Evolutionary conservation across 2,888 invertebrate species (phyloP), one percentile per base, ranked within the genome.

Genomic region (Lamellibrachia columna): DNA sequence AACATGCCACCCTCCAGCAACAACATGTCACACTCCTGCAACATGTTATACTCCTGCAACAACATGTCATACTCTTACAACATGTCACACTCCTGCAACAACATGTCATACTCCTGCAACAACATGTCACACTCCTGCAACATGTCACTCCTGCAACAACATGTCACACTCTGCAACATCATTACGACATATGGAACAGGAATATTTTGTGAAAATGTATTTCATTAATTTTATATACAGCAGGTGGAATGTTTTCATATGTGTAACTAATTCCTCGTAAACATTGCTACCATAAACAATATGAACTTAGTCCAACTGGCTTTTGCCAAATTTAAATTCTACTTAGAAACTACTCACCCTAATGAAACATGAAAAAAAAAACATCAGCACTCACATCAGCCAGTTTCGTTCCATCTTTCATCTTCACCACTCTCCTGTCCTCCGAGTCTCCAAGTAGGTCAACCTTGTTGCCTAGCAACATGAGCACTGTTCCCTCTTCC

Each of bases 381-480:
- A 40, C 40, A 40, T 40, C 11, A 90, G 75, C 15, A 93, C 95
- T 94, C 94, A 97, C 97, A 94, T 96, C 96, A 60, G 97, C 97
- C 90, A 97, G 94, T 93, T 95, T 95, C 75, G 95, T 94, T 8
- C 97, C 97, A 94, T 97, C 96, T 94, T 96, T 96, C 92, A 95
- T 95, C 90, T 96, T 96, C 3, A 97, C 95, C 53, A 95, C 96
- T 90, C 97, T 94, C 1, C 94, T 93, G 7, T 94, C 94, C n/a
- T 96, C 94, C 90, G 96, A 94, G 90, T 96, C 96, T n/a, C 96
- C 96, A 90, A 96, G 95, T 75, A 97, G 94, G 94, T 97, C 97
- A 53, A 96, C 95, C 95, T 97, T 97, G 95, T 97, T 97, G 58
- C 97, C 97, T n/a, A 97, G 95, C 90, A 97, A 94, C 93, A 97